phyloP scores from a whole-genome alignment of 2,797 vertebrate genomes.

The Helarctos malayanus region DNA sequence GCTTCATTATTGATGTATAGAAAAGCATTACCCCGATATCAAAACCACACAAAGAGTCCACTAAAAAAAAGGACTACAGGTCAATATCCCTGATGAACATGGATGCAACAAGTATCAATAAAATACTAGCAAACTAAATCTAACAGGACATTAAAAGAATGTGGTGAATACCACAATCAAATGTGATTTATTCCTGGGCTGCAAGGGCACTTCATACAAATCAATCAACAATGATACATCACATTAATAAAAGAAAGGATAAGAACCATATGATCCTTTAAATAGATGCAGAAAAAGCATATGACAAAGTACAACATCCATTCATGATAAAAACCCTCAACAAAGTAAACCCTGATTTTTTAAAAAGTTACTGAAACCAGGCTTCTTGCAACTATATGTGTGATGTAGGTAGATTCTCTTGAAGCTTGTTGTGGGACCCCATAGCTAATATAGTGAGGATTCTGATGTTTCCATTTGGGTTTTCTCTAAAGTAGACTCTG shows the following conservation, averaged over 20 bases:
- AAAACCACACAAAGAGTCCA: neutral
- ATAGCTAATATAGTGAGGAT: neutral
- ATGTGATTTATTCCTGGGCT: neutral
- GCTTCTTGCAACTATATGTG: neutral
- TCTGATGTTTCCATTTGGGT: neutral
- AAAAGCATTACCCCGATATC: neutral
- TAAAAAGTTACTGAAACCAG: neutral
- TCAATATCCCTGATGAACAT: neutral
- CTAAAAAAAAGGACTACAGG: neutral
- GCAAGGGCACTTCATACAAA: neutral
- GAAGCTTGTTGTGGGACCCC: neutral
- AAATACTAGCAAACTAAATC: neutral
- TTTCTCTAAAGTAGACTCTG: neutral
- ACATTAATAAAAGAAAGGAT: neutral
- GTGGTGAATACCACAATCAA: neutral
- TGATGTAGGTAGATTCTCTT: neutral
- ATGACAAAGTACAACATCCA: neutral
- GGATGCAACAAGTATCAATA: neutral
- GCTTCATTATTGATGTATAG: neutral
- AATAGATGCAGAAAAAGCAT: neutral
- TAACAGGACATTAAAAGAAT: neutral
- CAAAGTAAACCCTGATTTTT: neutral
- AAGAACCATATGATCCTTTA: neutral
- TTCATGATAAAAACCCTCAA: neutral
- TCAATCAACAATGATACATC: neutral